phyloP scores from a whole-genome alignment of 2,888 invertebrate species.

The Phytoseiulus persimilis region DNA sequence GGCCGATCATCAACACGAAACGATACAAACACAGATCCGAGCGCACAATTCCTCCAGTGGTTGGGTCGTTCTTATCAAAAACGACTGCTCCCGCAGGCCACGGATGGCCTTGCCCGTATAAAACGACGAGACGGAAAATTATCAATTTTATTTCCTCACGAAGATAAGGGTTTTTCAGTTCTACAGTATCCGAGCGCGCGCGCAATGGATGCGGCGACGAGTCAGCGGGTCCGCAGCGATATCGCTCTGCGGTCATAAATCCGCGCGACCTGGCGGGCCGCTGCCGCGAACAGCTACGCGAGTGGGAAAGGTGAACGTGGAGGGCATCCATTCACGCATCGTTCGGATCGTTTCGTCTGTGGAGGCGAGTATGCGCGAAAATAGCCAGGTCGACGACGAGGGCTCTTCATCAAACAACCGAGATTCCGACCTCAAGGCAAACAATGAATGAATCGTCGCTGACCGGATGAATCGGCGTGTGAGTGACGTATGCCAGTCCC shows the following conservation, averaged over 20 bases:
- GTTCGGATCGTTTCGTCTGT: not conserved
- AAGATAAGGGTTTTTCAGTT: not conserved
- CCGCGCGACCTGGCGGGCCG: not conserved
- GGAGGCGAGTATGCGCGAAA: not conserved
- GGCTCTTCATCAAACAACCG: not conserved
- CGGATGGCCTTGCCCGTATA: conserved; percentile 5
- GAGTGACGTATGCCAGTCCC: not conserved
- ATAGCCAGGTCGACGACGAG: not conserved
- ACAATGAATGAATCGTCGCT: not conserved
- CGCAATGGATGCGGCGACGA: not conserved
- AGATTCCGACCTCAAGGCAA: not conserved
- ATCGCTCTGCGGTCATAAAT: not conserved
- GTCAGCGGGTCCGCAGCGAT: not conserved
- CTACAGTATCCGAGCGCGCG: not conserved
- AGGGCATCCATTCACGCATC: not conserved
- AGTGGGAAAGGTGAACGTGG: not conserved
- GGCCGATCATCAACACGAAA: not conserved
- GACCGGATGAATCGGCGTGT: not conserved
- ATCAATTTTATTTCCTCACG: not conserved
- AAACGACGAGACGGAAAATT: not conserved
- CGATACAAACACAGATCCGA: not conserved
- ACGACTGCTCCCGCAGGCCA: not conserved
- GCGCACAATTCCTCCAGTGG: not conserved
- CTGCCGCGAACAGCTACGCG: not conserved
- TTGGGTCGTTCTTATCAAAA: not conserved